phyloP scores from a whole-genome alignment of 2,797 vertebrate genomes.

The Clarias laeviceps region DNA sequence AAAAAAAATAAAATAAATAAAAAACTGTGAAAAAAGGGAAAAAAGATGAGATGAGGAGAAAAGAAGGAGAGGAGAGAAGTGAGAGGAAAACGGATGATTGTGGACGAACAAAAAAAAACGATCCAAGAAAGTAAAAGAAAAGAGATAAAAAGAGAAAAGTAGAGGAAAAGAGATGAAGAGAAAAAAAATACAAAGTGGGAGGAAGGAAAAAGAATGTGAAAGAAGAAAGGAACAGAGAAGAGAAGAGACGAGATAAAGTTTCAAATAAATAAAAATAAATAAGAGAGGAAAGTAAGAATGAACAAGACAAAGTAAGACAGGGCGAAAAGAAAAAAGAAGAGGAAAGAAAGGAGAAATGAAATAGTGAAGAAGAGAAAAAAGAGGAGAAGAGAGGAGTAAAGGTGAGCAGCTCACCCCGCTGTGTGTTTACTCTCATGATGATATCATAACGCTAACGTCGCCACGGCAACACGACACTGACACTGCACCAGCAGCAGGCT shows the following conservation, averaged over 20 bases:
- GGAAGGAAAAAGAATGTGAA: not conserved
- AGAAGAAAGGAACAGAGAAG: not conserved
- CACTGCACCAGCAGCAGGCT: not conserved
- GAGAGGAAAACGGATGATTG: constrained; percentile 38
- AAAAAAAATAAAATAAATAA: too few species aligned
- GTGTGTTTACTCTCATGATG: not conserved
- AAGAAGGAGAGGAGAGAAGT: not conserved
- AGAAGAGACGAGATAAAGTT: not conserved
- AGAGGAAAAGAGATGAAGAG: not conserved
- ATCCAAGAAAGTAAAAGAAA: constrained; percentile 39
- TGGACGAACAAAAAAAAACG: not conserved
- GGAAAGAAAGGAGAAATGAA: not conserved
- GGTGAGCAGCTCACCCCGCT: not conserved
- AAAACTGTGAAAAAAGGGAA: not conserved
- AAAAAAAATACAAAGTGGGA: not conserved
- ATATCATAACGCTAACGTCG: not conserved
- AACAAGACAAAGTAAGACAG: not conserved
- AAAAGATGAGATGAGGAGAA: not conserved
- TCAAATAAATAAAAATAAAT: not conserved
- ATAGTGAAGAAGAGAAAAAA: too few species aligned
- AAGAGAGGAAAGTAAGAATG: not conserved
- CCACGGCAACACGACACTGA: not conserved
- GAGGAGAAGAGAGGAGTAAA: not conserved
- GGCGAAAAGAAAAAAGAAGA: not conserved
- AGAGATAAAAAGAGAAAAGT: not conserved